Conservation (phyloP, 1,140 invertebrate species). For the Triops cancriformis region DNA sequence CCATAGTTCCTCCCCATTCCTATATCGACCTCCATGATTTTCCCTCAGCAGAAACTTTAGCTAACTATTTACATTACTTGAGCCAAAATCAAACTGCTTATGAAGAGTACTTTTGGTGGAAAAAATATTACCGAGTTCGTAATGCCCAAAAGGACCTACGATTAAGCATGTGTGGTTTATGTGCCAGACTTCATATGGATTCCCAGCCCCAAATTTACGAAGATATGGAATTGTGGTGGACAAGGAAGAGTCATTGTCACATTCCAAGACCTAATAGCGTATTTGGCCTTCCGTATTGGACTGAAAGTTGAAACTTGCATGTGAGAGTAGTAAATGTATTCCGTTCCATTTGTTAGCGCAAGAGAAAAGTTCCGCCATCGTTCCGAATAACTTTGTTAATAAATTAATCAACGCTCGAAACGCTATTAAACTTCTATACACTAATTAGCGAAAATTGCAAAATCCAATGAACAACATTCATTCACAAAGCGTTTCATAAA, state of each 20-base stretch:
- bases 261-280: conserved; percentile 21
- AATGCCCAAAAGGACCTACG: conserved; percentile 15
- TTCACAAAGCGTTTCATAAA: no score
- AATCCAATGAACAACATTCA: no score
- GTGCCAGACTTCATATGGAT: conserved; percentile 23
- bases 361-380: neutral
- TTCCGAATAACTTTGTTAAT: no score
- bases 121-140: conserved; percentile 27
- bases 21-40: conserved; percentile 38
- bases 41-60: conserved; percentile 29
- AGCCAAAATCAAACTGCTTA: conserved; percentile 37
- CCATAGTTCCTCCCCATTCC: conserved; percentile 37
- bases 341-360: neutral
- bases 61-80: conserved; percentile 34
- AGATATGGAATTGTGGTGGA: conserved; percentile 27
- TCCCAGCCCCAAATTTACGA: conserved; percentile 1
- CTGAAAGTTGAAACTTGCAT: neutral
- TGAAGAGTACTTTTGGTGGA: conserved; percentile 42
- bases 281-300: conserved; percentile 24
- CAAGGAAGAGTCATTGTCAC: conserved; percentile 22
- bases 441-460: no score
- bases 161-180: conserved; percentile 24
- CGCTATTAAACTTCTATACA: no score
- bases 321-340: neutral
- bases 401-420: no score